Evolutionary conservation across 2,113 vertebrate species (phyloP), one percentile per base, ranked within the genome.

Genomic region (Catharus minimus): DNA sequence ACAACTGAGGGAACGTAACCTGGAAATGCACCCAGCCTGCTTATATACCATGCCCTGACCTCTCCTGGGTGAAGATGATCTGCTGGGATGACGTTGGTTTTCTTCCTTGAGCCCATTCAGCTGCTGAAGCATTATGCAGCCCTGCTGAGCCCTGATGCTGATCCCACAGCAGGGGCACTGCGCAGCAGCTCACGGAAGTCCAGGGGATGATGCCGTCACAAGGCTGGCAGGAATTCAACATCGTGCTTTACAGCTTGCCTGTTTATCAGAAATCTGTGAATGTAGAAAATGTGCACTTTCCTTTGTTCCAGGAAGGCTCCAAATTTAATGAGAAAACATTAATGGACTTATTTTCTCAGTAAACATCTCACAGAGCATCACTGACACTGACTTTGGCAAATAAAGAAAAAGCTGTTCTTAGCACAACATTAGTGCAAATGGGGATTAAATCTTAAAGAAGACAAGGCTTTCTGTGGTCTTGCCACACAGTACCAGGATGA

Each of bases 211-310:
- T 90, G 83, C 81, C 26, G 11, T 88, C 84, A 83, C 62, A 78
- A 65, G 89, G 69, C 91, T 96, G 95, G 94, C 93, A 88, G 4
- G 58, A 65, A 67, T 57, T 93, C 94, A 93, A 53, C 74, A n/a
- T 91, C 30, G 20, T 91, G 93, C 82, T 88, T 88, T 90, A 69
- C 86, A 90, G 85, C 82, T 84, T 94, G 93, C 57, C 68, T 75
- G 60, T 91, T 90, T 86, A 86, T 86, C 73, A 83, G 86, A 60
- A 90, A 89, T 65, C 77, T 72, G 81, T 61, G 66, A 86, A 81
- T 41, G 61, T 30, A 75, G 73, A 78, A 95, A 91, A 93, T 67
- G 60, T 39, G 80, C 39, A 8, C 65, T 78, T 83, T 76, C 23
- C 47, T 90, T 80, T 23, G 0, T 71, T 90, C 68, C 88, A 86